Base-by-base conservation (phyloP, 2,113 vertebrate species). In the Colistium nudipinnis region DNA sequence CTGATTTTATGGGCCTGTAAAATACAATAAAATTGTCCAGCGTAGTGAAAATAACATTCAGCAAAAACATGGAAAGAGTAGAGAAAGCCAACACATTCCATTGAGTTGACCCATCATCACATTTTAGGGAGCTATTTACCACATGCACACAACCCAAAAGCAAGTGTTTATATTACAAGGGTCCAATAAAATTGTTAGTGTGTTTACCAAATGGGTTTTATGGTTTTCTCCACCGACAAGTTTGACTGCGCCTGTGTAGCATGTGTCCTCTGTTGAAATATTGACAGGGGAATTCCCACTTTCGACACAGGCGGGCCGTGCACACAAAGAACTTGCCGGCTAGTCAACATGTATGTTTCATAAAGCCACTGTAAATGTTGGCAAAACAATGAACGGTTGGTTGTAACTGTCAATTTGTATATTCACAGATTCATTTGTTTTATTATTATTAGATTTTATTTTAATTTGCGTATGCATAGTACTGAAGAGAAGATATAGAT, bases 71-170 rank as follows among this genome's bases (percentile, higher is more conserved):
- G 0, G 4, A 41, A 62, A 17, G 30, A 31, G 41, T 14, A 19
- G 8, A 28, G 24, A 19, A 25, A 43, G 8, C 70, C 30, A 41
- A 69, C 51, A 55, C 39, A 43, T 28, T 52, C 0, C 47, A 69
- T 12, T 27, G 35, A 65, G 85, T 80, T 83, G 61, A 60, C 49
- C 28, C 59, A 71, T 80, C 70, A 47, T 19, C 64, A 78, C 66
- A 52, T 87, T 81, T 81, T 22, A 53, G 62, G 62, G 80, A 67
- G 48, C 7, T 54, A 9, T 57, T 49, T 17, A 62, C n/a, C 67
- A 83, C 11, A 14, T 78, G 57, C 43, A 60, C 20, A 51, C 27
- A 22, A 41, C 49, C 22, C 39, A 43, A 71, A 61, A 73, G 44
- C 43, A 24, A 53, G n/a, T 62, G 48, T 80, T 67, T 68, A 57